Conservation (phyloP, 2,888 invertebrate species). For the Camptogramma bilineatum region DNA sequence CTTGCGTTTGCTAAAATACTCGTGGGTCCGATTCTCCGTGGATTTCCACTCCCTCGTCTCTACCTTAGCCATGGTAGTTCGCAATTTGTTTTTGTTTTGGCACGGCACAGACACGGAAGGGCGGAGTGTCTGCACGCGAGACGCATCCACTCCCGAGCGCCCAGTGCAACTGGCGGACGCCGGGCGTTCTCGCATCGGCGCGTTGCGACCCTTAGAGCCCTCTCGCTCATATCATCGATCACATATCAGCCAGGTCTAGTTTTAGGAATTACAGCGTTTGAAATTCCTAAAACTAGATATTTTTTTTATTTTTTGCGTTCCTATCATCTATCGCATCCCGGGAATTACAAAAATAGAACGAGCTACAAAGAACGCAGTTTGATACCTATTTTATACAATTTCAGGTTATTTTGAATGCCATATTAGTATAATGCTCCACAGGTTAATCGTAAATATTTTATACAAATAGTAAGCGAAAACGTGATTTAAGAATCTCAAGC, state of each 20-base stretch:
- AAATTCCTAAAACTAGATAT: too few relatives aligned
- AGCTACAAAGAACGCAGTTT: background rate
- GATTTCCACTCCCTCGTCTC: background rate
- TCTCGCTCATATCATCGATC: constrained; percentile 23
- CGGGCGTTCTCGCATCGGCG: constrained; percentile 19
- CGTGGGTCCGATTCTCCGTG: background rate
- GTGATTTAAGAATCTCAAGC: background rate
- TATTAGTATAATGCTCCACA: background rate
- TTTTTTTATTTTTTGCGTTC: too few relatives aligned
- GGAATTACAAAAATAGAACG: background rate
- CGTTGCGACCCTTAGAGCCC: constrained; percentile 7
- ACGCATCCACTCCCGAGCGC: constrained; percentile 5
- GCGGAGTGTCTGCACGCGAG: constrained; percentile 5
- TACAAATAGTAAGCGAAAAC: background rate
- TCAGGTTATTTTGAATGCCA: background rate
- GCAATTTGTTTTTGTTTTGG: background rate
- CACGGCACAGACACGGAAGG: background rate
- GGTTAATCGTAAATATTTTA: background rate
- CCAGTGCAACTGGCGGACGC: constrained; percentile 21
- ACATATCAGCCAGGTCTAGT: constrained; percentile 9
- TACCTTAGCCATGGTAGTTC: background rate
- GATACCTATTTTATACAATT: background rate
- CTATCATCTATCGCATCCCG: background rate
- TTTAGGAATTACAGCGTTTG: background rate
- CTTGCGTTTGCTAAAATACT: background rate